A percentile compares a stretch with the other conserved stretches of the same genome.
Conservation (phyloP, 2,888 invertebrate genomes). For the Lathronympha strigana region DNA sequence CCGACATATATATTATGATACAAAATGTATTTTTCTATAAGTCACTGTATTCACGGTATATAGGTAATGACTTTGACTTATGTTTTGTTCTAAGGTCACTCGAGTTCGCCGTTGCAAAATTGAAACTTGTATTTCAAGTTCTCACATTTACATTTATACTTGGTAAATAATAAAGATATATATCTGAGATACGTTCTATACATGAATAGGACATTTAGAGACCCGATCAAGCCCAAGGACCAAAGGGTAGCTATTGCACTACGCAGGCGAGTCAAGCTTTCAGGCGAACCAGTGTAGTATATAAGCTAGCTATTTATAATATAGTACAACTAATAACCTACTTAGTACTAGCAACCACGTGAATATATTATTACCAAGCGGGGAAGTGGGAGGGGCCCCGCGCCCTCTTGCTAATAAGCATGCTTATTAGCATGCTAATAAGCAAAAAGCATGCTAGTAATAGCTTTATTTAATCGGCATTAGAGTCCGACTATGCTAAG, state of each 20-base stretch:
- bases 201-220: not conserved
- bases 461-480: too few relatives aligned
- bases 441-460: too few relatives aligned
- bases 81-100: conserved; percentile 12
- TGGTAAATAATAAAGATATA: conserved; percentile 12
- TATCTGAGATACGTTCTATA: not conserved
- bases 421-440: too few relatives aligned
- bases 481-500: too few relatives aligned
- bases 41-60: not conserved
- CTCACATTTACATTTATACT: not conserved
- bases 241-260: not conserved
- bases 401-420: too few relatives aligned
- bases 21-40: too few relatives aligned
- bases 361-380: too few relatives aligned
- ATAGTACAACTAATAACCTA: too few relatives aligned
- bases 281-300: not conserved
- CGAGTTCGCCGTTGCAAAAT: conserved; percentile 3
- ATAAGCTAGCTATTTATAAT: too few relatives aligned
- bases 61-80: conserved; percentile 15
- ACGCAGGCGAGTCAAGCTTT: not conserved
- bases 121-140: conserved; percentile 22
- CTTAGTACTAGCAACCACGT: too few relatives aligned
- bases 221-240: not conserved
- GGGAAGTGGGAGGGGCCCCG: too few relatives aligned
- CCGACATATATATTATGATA: too few relatives aligned